Percentiles rank a stretch among this genome's conserved stretches.
These are phyloP conservation scores for Ameiurus melas DNA, from an alignment of 2,113 vertebrate genomes.

Conservation along the genomic window DNA sequence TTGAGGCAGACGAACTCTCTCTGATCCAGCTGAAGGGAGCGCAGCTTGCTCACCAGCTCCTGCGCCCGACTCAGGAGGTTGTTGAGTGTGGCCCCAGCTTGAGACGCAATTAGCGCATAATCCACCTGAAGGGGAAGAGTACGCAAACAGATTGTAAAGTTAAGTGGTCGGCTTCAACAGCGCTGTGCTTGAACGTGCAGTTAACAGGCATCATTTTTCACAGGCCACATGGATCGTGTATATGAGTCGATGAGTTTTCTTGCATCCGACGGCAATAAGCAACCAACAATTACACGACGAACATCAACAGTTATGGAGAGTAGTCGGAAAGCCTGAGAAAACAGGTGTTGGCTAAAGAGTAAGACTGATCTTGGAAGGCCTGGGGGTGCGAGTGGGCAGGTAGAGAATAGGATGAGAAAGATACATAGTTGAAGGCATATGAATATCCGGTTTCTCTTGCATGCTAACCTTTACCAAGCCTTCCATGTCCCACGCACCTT, in stretches of 20 bases:
- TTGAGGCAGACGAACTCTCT: conserved; percentile 98
- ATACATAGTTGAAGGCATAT: background rate
- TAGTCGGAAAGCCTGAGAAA: background rate
- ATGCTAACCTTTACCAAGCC: background rate
- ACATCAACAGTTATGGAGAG: background rate
- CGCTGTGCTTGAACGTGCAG: background rate
- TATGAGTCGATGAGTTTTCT: background rate
- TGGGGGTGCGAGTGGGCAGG: background rate
- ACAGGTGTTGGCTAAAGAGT: no score
- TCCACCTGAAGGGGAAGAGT: conserved; percentile 84
- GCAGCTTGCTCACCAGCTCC: conserved; percentile 91
- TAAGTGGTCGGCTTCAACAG: background rate
- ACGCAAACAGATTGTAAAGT: background rate
- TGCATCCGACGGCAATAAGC: background rate
- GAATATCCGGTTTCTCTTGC: background rate
- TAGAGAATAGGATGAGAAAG: background rate
- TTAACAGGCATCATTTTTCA: background rate
- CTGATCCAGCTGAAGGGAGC: conserved; percentile 92
- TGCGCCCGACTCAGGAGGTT: conserved; percentile 95
- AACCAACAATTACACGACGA: background rate
- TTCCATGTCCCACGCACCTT: background rate
- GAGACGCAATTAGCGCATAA: conserved; percentile 86
- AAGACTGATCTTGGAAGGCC: background rate
- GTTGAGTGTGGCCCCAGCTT: conserved; percentile 92
- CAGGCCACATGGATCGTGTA: background rate